phyloP scores from a whole-genome alignment of 2,888 invertebrate species.

The Nemotelus pantherinus region DNA sequence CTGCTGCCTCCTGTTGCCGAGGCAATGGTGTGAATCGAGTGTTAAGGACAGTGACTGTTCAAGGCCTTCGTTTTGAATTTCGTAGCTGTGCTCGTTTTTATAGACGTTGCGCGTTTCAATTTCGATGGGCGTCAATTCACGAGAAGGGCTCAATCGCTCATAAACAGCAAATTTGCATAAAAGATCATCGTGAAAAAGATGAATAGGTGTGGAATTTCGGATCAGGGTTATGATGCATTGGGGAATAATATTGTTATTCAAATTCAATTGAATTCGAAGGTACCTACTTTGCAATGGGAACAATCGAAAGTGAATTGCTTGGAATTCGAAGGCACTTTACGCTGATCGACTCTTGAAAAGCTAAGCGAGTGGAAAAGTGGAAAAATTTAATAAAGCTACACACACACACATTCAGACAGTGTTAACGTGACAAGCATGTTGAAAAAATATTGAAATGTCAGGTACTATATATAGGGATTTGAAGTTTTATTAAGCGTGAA shows the following conservation, averaged over 20 bases:
- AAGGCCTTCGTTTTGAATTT: too few relatives aligned
- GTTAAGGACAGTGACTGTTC: background rate
- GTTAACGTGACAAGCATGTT: too few relatives aligned
- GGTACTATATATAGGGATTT: too few relatives aligned
- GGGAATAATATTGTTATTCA: slow-evolving; percentile 39
- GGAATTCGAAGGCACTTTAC: background rate
- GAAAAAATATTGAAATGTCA: too few relatives aligned
- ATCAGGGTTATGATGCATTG: slow-evolving; percentile 17
- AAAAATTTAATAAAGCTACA: too few relatives aligned
- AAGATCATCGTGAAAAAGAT: slow-evolving; percentile 12
- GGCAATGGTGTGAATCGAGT: background rate
- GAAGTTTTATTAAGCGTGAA: too few relatives aligned
- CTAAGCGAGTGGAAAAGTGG: too few relatives aligned
- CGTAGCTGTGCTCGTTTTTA: too few relatives aligned
- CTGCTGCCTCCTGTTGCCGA: background rate
- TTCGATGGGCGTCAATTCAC: background rate
- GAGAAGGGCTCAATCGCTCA: slow-evolving; percentile 26
- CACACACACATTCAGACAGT: too few relatives aligned
- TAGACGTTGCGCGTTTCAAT: too few relatives aligned
- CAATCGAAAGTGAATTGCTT: background rate
- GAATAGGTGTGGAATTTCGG: slow-evolving; percentile 35
- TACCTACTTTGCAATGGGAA: background rate
- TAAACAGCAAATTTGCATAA: slow-evolving; percentile 27
- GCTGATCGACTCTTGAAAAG: too few relatives aligned
- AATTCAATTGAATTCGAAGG: slow-evolving; percentile 28